Evolutionary conservation across 2,113 vertebrate genomes (phyloP).

Genomic region (Triplophysa tibetana): DNA sequence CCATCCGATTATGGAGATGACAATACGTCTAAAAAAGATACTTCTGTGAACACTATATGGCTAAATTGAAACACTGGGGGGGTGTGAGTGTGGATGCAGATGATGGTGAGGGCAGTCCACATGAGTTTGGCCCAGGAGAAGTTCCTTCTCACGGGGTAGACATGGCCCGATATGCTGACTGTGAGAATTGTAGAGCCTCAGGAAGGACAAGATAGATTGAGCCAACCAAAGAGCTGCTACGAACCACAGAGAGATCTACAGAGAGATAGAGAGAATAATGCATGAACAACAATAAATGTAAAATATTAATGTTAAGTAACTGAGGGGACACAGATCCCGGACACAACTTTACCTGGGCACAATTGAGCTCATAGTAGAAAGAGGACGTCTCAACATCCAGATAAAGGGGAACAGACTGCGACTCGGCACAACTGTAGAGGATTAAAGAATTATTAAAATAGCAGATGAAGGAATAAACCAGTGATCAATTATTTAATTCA

Average conservation of each 20-base stretch:
- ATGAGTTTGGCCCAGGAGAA: slow-evolving; percentile 65
- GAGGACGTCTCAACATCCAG: slow-evolving; percentile 77
- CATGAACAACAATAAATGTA: background rate
- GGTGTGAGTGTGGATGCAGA: slow-evolving; percentile 47
- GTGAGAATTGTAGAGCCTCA: slow-evolving; percentile 78
- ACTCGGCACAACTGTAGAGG: slow-evolving; percentile 72
- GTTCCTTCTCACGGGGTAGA: slow-evolving; percentile 73
- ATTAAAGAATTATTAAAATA: slow-evolving; percentile 2
- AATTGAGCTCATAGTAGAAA: slow-evolving; percentile 73
- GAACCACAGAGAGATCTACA: slow-evolving; percentile 73
- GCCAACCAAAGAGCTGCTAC: slow-evolving; percentile 74
- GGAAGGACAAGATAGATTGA: slow-evolving; percentile 75
- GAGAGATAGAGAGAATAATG: slow-evolving; percentile 7
- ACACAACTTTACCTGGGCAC: slow-evolving; percentile 69
- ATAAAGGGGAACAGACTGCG: slow-evolving; percentile 71
- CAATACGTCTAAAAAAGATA: background rate
- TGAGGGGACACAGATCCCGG: background rate
- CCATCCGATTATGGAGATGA: background rate
- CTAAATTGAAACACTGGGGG: slow-evolving; percentile 65
- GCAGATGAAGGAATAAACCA: background rate
- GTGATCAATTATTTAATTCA: too few species aligned
- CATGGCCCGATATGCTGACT: slow-evolving; percentile 72
- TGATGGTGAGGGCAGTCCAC: slow-evolving; percentile 58
- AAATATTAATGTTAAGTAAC: background rate
- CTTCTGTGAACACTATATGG: background rate